Evolutionary conservation across 37 sponge, comb jelly and placozoan species (phyloP), one percentile per base, ranked within the genome.

Genomic region (Chondrosia reniformis): DNA sequence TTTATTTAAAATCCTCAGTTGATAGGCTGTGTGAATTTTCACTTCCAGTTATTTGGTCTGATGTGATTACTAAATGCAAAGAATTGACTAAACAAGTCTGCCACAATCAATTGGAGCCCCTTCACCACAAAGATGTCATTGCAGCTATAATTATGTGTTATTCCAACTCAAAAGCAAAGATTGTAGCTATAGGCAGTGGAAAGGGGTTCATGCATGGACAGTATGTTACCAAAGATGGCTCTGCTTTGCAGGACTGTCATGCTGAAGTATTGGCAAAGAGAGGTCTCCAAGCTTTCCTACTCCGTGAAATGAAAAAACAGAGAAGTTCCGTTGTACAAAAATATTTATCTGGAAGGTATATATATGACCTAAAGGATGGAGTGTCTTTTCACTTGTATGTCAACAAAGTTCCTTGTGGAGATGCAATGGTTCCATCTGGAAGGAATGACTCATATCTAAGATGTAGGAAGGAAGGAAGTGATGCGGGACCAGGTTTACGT

Each of bases 331-430:
- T n/a, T n/a, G n/a, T n/a, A n/a, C n/a, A n/a, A n/a, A n/a, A n/a
- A n/a, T n/a, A n/a, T n/a, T n/a, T n/a, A n/a, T n/a, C n/a, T n/a
- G 72, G 42, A 21, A 13, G 21, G 38, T 12, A 4, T 36, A 34
- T 43, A 13, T 69, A 40, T 25, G n/a, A 31, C 15, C 41, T 69
- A 21, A 1, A 40, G 24, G 37, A 40, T 43, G 72, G 43, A 22
- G 72, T 69, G 9, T 0, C 2, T 31, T 69, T 69, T 25, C 72
- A 69, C 24, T 44, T 69, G 1, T 69, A 39, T 69, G 72, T 69
- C 42, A 69, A 44, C 41, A 69, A 69, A 39, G 44, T 40, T 24
- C 72, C 72, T 69, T 69, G 72, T 69, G 72, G 72, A 24, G 72
- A 69, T 69, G 72, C 72, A 36, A 24, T 13, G 39, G 24, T 69